Evolutionary conservation across 2,113 vertebrate species (phyloP), one percentile per base, ranked within the genome.

Genomic region (Aegotheles bennettii): DNA sequence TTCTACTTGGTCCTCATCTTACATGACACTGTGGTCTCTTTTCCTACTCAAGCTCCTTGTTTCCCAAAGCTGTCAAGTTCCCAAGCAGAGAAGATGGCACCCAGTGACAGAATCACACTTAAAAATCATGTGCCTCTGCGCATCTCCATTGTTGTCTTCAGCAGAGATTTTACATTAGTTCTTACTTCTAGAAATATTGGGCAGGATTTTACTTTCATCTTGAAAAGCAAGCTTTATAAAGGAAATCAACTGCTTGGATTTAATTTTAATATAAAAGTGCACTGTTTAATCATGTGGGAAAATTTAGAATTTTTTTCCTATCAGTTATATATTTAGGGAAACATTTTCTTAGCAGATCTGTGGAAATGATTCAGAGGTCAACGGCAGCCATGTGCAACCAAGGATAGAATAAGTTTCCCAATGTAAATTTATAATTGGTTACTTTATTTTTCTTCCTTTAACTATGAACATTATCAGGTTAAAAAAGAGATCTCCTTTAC

Each of bases 361-460:
- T 85, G 70, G 54, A 95, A 95, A 91, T 76, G 12, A 83, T 26
- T 54, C 42, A 35, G 65, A 87, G 42, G 79, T 83, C 87, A 96
- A 60, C 25, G 16, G 25, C 20, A 93, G 29, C 29, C 73, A 25
- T 31, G 48, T 90, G 89, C 54, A 93, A 65, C 19, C 63, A 80
- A 94, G n/a, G n/a, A 79, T 31, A 91, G 67, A 69, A 85, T 77
- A 76, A 73, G 33, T 77, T 89, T 87, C n/a, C 26, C 48, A 73
- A 87, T 43, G 48, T 19, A 80, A 85, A 86, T 69, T 56, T 3
- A 47, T 69, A 95, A 91, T 70, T 5, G 29, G 3, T 26, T 75
- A 47, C 75, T 95, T 92, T 93, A 61, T 78, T 92, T 92, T 91
- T 78, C 70, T 95, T 79, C 38, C 26, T 88, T 65, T 70, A 65